Percentiles rank a stretch among this genome's conserved stretches.
These are phyloP conservation scores for Polydrusus tereticollis DNA, from an alignment of 2,888 invertebrate genomes.

Conservation along the genomic window DNA sequence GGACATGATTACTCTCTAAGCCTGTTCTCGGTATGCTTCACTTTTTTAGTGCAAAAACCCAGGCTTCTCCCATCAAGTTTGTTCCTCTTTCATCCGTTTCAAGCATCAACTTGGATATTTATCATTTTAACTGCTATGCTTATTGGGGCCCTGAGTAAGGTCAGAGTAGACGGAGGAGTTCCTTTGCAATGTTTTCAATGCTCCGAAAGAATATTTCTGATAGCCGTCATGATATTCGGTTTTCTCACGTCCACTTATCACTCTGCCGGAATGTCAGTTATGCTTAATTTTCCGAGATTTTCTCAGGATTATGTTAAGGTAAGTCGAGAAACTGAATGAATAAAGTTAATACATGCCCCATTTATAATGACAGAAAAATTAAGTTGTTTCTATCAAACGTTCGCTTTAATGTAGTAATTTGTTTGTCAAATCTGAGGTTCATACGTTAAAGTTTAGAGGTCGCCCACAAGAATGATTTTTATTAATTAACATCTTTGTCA, in stretches of 20 bases:
- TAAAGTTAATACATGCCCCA: no score
- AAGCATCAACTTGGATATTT: neutral
- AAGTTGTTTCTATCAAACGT: no score
- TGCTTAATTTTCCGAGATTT: constrained; percentile 49
- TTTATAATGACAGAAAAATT: no score
- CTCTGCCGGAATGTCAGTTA: constrained; percentile 51
- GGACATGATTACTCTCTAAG: constrained; percentile 3
- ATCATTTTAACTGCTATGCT: neutral
- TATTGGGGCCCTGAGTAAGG: neutral
- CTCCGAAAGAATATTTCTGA: neutral
- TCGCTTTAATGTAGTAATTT: no score
- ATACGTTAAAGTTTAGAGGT: no score
- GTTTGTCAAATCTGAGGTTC: no score
- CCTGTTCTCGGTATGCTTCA: constrained; percentile 23
- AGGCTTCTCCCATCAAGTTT: constrained; percentile 1
- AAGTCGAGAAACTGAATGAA: no score
- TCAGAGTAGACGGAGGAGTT: neutral
- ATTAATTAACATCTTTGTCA: no score
- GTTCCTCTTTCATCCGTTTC: constrained; percentile 39
- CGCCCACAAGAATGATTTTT: no score
- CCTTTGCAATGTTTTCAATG: neutral
- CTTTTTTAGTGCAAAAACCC: constrained; percentile 35
- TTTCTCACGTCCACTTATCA: constrained; percentile 46
- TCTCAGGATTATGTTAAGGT: constrained; percentile 36
- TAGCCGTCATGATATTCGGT: neutral